A percentile compares a stretch with the other conserved stretches of the same genome.
Conservation (phyloP, 2,888 invertebrate species). For the Steinernema hermaphroditum region DNA sequence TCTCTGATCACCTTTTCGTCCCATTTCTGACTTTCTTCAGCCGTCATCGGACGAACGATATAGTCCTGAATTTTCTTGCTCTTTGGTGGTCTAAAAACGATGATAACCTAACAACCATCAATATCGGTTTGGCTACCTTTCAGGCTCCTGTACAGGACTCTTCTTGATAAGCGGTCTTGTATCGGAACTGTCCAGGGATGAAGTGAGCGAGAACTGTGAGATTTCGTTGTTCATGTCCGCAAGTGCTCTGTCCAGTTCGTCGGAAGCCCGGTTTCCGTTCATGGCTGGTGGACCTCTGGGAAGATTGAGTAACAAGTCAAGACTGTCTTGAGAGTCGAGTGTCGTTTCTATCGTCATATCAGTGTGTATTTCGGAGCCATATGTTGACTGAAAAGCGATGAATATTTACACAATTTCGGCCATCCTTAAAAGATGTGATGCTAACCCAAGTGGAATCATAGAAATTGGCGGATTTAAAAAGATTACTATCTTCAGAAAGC, state of each 20-base stretch:
- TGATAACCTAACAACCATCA: not conserved
- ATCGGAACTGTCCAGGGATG: not conserved
- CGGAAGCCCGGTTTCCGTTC: not conserved
- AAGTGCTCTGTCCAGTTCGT: not conserved
- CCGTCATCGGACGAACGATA: constrained; percentile 44
- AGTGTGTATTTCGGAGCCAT: not conserved
- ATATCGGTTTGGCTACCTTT: not conserved
- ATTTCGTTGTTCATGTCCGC: constrained; percentile 27
- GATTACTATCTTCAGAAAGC: not conserved
- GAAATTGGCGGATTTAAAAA: too few relatives aligned
- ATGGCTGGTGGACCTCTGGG: not conserved
- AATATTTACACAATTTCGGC: not conserved
- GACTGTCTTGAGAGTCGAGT: constrained; percentile 7
- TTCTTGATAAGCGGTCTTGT: constrained; percentile 14
- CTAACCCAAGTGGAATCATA: too few relatives aligned
- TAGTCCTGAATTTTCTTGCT: constrained; percentile 17
- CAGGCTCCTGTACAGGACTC: not conserved
- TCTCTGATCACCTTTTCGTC: constrained; percentile 45
- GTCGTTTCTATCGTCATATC: constrained; percentile 22
- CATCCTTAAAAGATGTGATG: not conserved
- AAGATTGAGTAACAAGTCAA: not conserved
- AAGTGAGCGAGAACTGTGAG: not conserved
- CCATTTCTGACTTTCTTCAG: constrained; percentile 43
- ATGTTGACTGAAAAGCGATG: not conserved
- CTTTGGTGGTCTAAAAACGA: constrained; percentile 23